Percentiles rank a stretch among this genome's conserved stretches.
phyloP scores from a whole-genome alignment of 2,888 invertebrate genomes.

The Gnatocerus cornutus region DNA sequence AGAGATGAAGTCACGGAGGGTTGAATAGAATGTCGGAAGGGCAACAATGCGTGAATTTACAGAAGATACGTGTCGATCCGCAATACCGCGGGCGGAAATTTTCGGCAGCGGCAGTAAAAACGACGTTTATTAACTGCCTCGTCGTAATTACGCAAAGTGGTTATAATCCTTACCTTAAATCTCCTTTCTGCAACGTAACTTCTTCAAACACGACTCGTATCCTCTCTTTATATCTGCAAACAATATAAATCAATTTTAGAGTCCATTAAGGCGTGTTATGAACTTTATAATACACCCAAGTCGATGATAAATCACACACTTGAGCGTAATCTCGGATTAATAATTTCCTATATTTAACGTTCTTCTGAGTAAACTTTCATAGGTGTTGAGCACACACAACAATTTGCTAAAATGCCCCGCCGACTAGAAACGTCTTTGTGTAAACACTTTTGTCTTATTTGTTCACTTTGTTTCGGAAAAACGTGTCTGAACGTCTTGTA shows the following conservation, averaged over 20 bases:
- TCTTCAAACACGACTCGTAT: conserved; percentile 89
- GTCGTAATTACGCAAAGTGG: background rate
- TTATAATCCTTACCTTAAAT: conserved; percentile 79
- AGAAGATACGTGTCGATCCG: conserved; percentile 45
- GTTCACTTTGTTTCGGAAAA: background rate
- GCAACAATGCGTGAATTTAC: conserved; percentile 50
- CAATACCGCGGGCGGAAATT: conserved; percentile 1
- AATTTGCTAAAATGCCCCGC: too few species aligned
- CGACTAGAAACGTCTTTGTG: background rate
- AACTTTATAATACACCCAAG: conserved; percentile 55
- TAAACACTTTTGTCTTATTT: conserved; percentile 14
- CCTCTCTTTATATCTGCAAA: conserved; percentile 82
- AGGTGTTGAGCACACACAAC: background rate
- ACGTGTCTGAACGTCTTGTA: conserved; percentile 2
- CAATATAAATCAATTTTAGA: conserved; percentile 61
- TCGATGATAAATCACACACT: conserved; percentile 60
- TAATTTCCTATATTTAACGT: conserved; percentile 51
- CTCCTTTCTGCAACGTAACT: conserved; percentile 83
- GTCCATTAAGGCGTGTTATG: conserved; percentile 55
- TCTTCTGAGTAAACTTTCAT: conserved; percentile 13
- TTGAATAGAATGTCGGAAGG: conserved; percentile 49
- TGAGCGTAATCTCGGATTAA: conserved; percentile 57
- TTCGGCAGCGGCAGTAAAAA: background rate
- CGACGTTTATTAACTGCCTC: background rate
- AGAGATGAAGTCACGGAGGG: conserved; percentile 43